Evolutionary conservation across 2,797 vertebrate genomes (phyloP), one percentile per base, ranked within the genome.

Genomic region (Microctenopoma lineatum): DNA sequence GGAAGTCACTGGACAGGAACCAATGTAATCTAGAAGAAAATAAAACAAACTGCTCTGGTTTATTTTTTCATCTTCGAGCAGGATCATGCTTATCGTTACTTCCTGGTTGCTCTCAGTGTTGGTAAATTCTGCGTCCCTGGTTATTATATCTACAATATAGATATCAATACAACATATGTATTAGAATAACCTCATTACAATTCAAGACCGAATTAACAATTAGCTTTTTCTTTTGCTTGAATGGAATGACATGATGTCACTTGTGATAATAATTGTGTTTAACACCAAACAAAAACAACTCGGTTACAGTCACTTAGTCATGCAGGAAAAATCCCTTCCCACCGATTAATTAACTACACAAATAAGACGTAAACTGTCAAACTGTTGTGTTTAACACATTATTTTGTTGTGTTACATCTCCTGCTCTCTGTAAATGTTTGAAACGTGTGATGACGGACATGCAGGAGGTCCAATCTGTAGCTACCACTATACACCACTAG

Each of bases 1-100:
- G 80, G 79, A 81, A 85, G 84, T 84, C 39, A 67, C 60, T 61
- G 62, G 67, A 68, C 47, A 50, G 50, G 36, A 76, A 67, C 26
- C 68, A 75, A 14, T 62, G 56, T 78, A 70, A 80, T 70, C 59
- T 51, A 59, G 25, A 61, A 45, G 73, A 53, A 79, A 79, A 46
- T 52, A 75, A 80, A 84, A 71, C 50, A 77, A 85, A 72, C 65
- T 26, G 5, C 45, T 47, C 46, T 34, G 36, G 32, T 42, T 2
- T 56, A 25, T 65, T 80, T 71, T 60, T 3, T 57, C 61, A 68
- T 7, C 11, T 73, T 47, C 54, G 32, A 46, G 63, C 4, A 9
- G 4, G 7, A 45, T 18, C 16, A 9, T n/a, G 9, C n/a, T 44
- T 7, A 3, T 18, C 4, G 42, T 16, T 44, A 16, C 15, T n/a